phyloP scores from a whole-genome alignment of 2,113 vertebrate genomes.

The Daubentonia madagascariensis region DNA sequence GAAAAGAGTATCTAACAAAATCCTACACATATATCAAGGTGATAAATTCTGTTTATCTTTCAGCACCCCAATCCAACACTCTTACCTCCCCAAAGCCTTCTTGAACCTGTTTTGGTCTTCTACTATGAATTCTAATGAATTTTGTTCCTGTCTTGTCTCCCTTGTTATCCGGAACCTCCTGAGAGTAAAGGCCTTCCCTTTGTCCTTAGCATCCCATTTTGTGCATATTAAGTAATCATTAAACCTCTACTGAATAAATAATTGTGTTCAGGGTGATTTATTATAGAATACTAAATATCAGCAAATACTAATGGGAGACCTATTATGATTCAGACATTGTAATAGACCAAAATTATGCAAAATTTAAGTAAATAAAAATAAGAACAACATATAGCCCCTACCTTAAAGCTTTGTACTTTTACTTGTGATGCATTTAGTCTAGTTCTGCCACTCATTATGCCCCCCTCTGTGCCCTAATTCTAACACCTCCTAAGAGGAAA shows the following conservation, averaged over 20 bases:
- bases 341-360: neutral
- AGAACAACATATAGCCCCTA: neutral
- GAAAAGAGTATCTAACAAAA: neutral
- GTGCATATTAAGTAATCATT: conserved; percentile 46
- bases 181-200: neutral
- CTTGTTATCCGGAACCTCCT: neutral
- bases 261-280: neutral
- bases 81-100: neutral
- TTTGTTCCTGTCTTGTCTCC: neutral
- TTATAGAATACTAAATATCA: conserved; percentile 1
- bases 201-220: neutral
- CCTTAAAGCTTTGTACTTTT: neutral
- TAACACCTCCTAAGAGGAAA: neutral
- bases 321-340: neutral
- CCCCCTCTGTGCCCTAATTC: neutral
- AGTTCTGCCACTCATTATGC: neutral
- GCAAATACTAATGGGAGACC: neutral
- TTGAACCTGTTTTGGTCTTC: neutral
- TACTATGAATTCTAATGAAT: neutral
- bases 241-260: conserved; percentile 50
- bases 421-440: neutral
- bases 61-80: neutral
- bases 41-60: neutral
- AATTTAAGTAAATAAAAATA: neutral
- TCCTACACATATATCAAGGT: neutral